Evolutionary conservation across 92 coral and sea anemone genomes (phyloP), one percentile per base, ranked within the genome.

Genomic region (Phenganax stokvisi): DNA sequence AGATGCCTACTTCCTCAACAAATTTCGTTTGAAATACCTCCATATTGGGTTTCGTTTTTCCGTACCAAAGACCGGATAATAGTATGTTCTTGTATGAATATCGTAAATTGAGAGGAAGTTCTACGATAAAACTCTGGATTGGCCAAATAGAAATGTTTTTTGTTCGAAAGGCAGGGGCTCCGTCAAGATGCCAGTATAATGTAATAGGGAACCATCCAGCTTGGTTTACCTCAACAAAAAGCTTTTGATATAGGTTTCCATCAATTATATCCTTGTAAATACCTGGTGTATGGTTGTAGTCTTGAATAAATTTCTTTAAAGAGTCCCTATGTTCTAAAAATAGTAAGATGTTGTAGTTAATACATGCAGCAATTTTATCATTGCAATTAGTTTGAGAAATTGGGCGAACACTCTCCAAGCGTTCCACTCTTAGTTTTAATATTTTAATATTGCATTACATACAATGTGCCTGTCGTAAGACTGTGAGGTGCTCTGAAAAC

Each of bases 151-250:
- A 89, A 57, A 89, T 65, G 27, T 65, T 77, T 52, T 86, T 89
- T 20, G 86, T 83, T 52, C 86, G 86, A 29, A 89, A 64, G 9
- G 89, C 89, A 82, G 89, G 91, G 15, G 91, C 91, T 27, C 91
- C 91, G 74, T 89, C 87, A 73, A 89, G 74, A 76, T 86, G 89
- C 91, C 91, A 83, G 83, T 86, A 89, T 58, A 89, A 77, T 51
- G 85, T 70, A 8, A 89, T 80, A 29, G 84, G 84, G 71, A 89
- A 89, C 62, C 74, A 78, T 4, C 91, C 91, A 84, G 62, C 70
- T 56, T 67, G 81, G 17, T 57, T 81, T 31, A 81, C 79, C 3
- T 29, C 20, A 60, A 80, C 58, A 80, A 77, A 82, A 10, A 77
- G 84, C 29, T 83, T 74, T 64, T 83, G 85, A 80, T 89, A 89